phyloP scores from a whole-genome alignment of 2,888 invertebrate genomes.

The Archips xylosteana region DNA sequence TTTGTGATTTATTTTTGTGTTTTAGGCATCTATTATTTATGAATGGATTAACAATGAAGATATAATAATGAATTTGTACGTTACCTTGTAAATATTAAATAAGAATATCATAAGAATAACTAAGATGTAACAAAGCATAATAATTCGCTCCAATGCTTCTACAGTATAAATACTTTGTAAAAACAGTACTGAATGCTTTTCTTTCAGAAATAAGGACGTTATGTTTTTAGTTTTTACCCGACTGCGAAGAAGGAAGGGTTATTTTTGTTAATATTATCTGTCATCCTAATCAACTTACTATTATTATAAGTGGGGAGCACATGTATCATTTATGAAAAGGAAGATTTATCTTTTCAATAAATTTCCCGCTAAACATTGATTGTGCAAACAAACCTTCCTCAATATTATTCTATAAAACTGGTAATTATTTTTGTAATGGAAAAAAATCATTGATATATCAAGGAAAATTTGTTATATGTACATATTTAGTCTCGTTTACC shows the following conservation, averaged over 20 bases:
- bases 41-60: too few relatives aligned
- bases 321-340: conserved; percentile 5
- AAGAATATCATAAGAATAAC: too few relatives aligned
- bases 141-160: not conserved
- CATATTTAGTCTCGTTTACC: not conserved
- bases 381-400: conserved; percentile 3
- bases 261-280: not conserved
- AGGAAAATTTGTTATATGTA: not conserved
- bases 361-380: not conserved
- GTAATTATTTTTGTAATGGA: not conserved
- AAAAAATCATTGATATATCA: not conserved
- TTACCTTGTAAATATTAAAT: too few relatives aligned
- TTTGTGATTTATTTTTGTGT: not conserved
- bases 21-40: not conserved
- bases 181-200: too few relatives aligned
- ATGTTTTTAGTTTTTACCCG: not conserved
- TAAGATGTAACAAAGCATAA: too few relatives aligned
- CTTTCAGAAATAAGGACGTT: not conserved
- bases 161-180: not conserved
- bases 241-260: not conserved
- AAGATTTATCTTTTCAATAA: conserved; percentile 16
- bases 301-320: not conserved
- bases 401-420: conserved; percentile 1
- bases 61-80: too few relatives aligned
- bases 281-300: not conserved